phyloP scores from a whole-genome alignment of 2,888 invertebrate genomes.

The Caenorhabditis doughertyi region DNA sequence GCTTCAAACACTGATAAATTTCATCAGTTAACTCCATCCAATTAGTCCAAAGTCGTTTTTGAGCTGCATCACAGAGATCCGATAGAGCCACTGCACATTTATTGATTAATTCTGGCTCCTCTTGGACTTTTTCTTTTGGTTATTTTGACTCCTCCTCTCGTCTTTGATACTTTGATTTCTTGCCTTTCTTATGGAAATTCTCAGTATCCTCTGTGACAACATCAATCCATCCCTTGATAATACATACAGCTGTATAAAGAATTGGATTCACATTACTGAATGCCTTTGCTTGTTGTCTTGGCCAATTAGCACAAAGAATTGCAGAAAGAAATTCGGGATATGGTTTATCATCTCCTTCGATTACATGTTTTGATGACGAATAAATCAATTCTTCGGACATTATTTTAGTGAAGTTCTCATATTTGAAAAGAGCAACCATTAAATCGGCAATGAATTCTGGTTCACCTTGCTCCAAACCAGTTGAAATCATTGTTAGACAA shows the following conservation, averaged over 20 bases:
- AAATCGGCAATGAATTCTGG: slow-evolving; percentile 69
- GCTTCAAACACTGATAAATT: slow-evolving; percentile 71
- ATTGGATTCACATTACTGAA: slow-evolving; percentile 67
- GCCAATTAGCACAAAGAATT: slow-evolving; percentile 69
- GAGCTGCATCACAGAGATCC: slow-evolving; percentile 64
- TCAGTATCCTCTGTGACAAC: slow-evolving; percentile 64
- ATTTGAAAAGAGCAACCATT: slow-evolving; percentile 57
- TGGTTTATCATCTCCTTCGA: slow-evolving; percentile 43
- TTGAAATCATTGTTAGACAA: slow-evolving; percentile 50
- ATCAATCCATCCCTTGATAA: slow-evolving; percentile 72
- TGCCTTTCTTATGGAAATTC: slow-evolving; percentile 36
- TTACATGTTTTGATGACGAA: slow-evolving; percentile 52
- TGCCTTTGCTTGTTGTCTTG: slow-evolving; percentile 61
- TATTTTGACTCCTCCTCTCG: background rate
- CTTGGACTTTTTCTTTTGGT: slow-evolving; percentile 34
- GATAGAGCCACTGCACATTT: slow-evolving; percentile 63
- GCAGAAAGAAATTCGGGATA: slow-evolving; percentile 60
- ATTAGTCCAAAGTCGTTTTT: slow-evolving; percentile 71
- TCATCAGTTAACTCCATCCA: slow-evolving; percentile 72
- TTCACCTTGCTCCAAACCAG: slow-evolving; percentile 64
- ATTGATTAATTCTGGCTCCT: slow-evolving; percentile 64
- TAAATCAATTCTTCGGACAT: slow-evolving; percentile 57
- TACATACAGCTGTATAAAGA: slow-evolving; percentile 62
- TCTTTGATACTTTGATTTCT: slow-evolving; percentile 30
- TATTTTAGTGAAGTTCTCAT: slow-evolving; percentile 49